Evolutionary conservation across 2,888 invertebrate genomes (phyloP).

Genomic region (Bursaphelenchus okinawaensis): DNA sequence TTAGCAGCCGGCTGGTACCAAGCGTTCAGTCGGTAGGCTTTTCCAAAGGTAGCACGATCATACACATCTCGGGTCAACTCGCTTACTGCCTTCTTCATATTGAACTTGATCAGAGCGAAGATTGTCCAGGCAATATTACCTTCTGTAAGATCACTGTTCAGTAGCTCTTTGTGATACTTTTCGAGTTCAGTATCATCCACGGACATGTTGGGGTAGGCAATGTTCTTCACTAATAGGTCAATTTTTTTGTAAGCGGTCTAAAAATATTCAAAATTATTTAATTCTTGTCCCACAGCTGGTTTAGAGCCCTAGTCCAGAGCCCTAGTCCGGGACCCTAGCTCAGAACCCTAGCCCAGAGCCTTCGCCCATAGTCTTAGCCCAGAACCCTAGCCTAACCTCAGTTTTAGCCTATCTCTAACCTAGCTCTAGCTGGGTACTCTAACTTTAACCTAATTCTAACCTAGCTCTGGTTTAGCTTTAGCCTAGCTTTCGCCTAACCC

Average conservation of each 20-base stretch:
- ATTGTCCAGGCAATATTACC: not conserved
- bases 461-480: too few species aligned
- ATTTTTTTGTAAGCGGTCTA: slow-evolving; percentile 42
- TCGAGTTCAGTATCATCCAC: slow-evolving; percentile 33
- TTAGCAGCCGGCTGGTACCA: slow-evolving; percentile 23
- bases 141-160: not conserved
- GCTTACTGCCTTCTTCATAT: not conserved
- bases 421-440: too few species aligned
- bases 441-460: too few species aligned
- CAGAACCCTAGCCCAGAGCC: too few species aligned
- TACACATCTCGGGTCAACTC: not conserved
- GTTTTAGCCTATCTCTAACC: too few species aligned
- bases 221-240: slow-evolving; percentile 45
- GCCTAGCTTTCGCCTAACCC: too few species aligned
- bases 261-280: too few species aligned
- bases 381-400: too few species aligned
- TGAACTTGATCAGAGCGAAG: not conserved
- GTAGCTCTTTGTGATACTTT: slow-evolving; percentile 26
- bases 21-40: slow-evolving; percentile 55
- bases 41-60: slow-evolving; percentile 14
- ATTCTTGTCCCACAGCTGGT: too few species aligned
- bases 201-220: slow-evolving; percentile 48
- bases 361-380: too few species aligned
- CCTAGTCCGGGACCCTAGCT: too few species aligned
- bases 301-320: too few species aligned